A percentile compares a stretch with the other conserved stretches of the same genome.
phyloP scores from a whole-genome alignment of 2,888 invertebrate genomes.

The Leuctra nigra region DNA sequence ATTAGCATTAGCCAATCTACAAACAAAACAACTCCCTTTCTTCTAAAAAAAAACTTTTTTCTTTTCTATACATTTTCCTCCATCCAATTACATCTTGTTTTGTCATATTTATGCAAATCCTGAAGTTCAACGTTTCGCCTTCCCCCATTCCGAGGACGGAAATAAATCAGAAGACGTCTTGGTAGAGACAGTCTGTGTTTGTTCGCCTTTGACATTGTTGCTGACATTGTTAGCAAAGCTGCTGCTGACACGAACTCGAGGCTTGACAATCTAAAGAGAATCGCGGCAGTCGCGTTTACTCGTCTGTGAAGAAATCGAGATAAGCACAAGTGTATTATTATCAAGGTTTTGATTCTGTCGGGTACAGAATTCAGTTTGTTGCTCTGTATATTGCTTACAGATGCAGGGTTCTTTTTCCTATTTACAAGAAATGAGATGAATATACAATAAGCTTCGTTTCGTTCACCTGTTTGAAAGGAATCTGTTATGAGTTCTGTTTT shows the following conservation, averaged over 20 bases:
- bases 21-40: background rate
- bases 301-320: slow-evolving; percentile 26
- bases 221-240: slow-evolving; percentile 15
- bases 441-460: too few species aligned
- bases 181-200: background rate
- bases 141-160: background rate
- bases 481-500: too few species aligned
- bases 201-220: slow-evolving; percentile 16
- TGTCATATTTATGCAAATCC: slow-evolving; percentile 11
- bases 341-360: too few species aligned
- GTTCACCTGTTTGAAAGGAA: too few species aligned
- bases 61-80: background rate
- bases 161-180: background rate
- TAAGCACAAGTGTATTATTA: too few species aligned
- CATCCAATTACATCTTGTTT: slow-evolving; percentile 12
- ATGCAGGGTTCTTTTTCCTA: too few species aligned
- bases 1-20: slow-evolving; percentile 9
- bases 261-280: slow-evolving; percentile 5
- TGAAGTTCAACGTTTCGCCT: background rate
- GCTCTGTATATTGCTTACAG: too few species aligned
- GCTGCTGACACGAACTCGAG: background rate
- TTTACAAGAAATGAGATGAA: too few species aligned
- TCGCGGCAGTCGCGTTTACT: slow-evolving; percentile 21
- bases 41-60: background rate
- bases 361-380: too few species aligned